Evolutionary conservation across 2,888 invertebrate species (phyloP), one percentile per base, ranked within the genome.

Genomic region (Tetropium fuscum): DNA sequence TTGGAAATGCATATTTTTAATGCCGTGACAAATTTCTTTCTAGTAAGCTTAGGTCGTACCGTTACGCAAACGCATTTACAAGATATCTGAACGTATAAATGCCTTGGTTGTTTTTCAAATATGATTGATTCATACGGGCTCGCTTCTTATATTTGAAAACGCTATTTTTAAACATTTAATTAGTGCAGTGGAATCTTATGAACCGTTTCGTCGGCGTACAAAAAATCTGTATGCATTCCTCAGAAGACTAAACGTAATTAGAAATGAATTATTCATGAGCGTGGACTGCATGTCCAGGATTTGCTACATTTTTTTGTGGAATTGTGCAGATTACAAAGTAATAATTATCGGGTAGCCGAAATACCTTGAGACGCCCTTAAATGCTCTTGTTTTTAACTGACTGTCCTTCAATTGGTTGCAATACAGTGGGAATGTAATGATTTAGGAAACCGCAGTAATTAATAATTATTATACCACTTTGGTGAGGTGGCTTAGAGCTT

Each of bases 11-110:
- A 53, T 53, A 58, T 53, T 25, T 44, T 44, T 40, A 10, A 38
- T 43, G 15, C 25, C 44, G n/a, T 43, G 57, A 53, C 57, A 53
- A 60, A 57, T 60, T 60, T 51, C 56, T 45, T 47, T 20, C 6
- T 10, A 34, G 40, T 22, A 20, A 54, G 10, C 22, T 40, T 36
- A 20, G 32, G 22, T 34, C 13, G 40, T 54, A 53, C 54, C 49
- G 58, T 59, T 59, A 59, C 27, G 15, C 7, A 49, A 36, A 27
- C 19, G n/a, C 3, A 20, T 44, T 8, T 25, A 40, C 27, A 43
- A 41, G 44, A 36, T n/a, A 11, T 5, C 22, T 11, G 15, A 13
- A 41, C 11, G 13, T 5, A 22, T 41, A 20, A 4, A 11, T 40
- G 18, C 25, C 41, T 25, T 15, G 8, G 13, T 13, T 13, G 22